phyloP scores from a whole-genome alignment of 2,888 invertebrate species.

The Ceriagrion tenellum region DNA sequence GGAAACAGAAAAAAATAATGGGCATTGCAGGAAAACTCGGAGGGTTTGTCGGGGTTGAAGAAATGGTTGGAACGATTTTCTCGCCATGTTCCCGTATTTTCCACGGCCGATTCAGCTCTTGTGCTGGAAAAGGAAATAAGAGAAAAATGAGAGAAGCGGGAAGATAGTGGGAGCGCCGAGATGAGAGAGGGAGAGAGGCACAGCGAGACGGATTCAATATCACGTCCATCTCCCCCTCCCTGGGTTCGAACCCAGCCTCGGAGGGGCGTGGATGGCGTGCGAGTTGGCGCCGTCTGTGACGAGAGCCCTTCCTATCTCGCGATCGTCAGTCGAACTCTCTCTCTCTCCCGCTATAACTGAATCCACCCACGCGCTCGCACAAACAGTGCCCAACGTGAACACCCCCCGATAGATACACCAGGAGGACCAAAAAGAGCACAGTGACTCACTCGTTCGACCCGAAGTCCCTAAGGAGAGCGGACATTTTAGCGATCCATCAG shows the following conservation, averaged over 20 bases:
- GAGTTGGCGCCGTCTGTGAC: slow-evolving; percentile 14
- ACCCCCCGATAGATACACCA: background rate
- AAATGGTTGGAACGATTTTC: background rate
- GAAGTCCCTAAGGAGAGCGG: slow-evolving; percentile 18
- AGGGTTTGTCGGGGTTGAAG: background rate
- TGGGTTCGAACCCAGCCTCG: slow-evolving; percentile 45
- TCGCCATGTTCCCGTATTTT: background rate
- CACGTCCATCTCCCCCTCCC: slow-evolving; percentile 19
- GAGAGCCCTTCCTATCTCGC: background rate
- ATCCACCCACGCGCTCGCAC: background rate
- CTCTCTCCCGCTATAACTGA: background rate
- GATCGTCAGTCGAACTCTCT: slow-evolving; percentile 6
- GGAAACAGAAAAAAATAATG: no score
- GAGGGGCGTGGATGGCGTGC: background rate
- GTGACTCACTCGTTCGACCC: slow-evolving; percentile 19
- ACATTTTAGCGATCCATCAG: slow-evolving; percentile 1
- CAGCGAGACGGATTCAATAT: slow-evolving; percentile 48
- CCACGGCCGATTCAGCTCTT: background rate
- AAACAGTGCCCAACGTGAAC: background rate
- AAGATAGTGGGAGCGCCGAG: background rate
- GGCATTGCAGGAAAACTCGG: no score
- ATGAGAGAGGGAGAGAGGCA: background rate
- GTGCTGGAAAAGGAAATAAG: background rate
- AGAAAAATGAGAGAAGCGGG: background rate
- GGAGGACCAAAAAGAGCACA: no score